Base-by-base conservation (phyloP, 2,888 invertebrate species). In the Steromphala cineraria region DNA sequence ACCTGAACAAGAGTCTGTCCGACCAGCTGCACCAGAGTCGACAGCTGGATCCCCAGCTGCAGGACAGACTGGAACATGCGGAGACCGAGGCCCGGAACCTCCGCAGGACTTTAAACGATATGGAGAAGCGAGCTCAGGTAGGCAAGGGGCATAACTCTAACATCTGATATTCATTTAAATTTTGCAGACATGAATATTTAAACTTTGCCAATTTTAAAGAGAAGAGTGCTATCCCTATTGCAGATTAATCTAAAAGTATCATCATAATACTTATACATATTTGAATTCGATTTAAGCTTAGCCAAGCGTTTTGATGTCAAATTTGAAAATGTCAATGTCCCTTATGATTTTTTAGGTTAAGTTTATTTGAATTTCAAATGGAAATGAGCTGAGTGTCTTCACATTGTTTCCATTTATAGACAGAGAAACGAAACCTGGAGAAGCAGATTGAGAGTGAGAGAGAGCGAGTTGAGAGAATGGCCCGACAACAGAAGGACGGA, bases 101-200 rank as follows among this genome's bases (percentile, higher is more conserved):
- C 75, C 85, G 85, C 75, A 84, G 86, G 31, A 87, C 87, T 0
- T 84, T 92, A 13, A 85, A 84, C 24, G 90, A 91, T n/a, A 83
- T 87, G 0, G 90, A 90, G 79, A 86, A 84, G 36, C 89, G 86
- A 81, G 85, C 88, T 5, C 89, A 91, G 90, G 92, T 91, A 81
- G 78, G 46, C 46, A 46, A 46, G 46, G 46, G 46, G 46, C 10
- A 46, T 46, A 5, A 46, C 46, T 46, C 46, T 46, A 46, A 46
- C 46, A 46, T 13, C 8, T 46, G 46, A 8, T 8, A 46, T 10
- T 46, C 36, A 36, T 36, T 36, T 2, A 36, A 2, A 36, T 4
- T 36, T 36, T 36, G 36, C 36, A 36, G 36, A 36, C 7, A 36
- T 36, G 36, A 36, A 7, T 4, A 36, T 46, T 46, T 5, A 13